These are phyloP conservation scores for Eulemur rufifrons DNA, from an alignment of 2,113 vertebrate species.

Conservation along the genomic window DNA sequence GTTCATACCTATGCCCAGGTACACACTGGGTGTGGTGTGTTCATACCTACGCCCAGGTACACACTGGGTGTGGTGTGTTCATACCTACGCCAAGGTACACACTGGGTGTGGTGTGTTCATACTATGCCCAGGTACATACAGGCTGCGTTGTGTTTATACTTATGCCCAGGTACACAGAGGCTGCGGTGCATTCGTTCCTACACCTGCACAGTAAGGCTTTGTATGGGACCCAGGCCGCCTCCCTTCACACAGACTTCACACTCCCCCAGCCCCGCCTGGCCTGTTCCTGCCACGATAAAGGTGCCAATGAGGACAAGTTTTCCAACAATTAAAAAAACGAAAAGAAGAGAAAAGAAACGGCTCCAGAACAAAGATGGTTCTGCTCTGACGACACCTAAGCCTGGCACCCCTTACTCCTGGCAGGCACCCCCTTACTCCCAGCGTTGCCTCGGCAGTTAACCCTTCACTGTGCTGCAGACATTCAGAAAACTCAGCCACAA, in stretches of 20 bases:
- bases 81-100: too few species aligned
- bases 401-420: not conserved
- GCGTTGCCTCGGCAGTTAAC: not conserved
- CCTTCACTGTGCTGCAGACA: accelerated
- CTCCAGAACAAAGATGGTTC: not conserved
- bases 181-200: accelerated
- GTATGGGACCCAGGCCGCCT: slow-evolving; percentile 34
- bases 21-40: too few species aligned
- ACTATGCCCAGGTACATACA: too few species aligned
- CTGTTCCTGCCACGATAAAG: slow-evolving; percentile 85
- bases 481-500: not conserved
- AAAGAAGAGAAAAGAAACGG: slow-evolving; percentile 70
- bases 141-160: too few species aligned
- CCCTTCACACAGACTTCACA: slow-evolving; percentile 74
- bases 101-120: too few species aligned
- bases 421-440: too few species aligned
- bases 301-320: slow-evolving; percentile 87
- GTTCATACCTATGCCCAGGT: too few species aligned
- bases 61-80: too few species aligned
- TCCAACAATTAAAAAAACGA: slow-evolving; percentile 41
- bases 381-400: not conserved
- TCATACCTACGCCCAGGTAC: too few species aligned
- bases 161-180: not conserved
- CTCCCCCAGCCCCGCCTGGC: slow-evolving; percentile 79
- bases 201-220: not conserved